Evolutionary conservation across 2,113 vertebrate species (phyloP).

Genomic region (Myiagra hebetior): DNA sequence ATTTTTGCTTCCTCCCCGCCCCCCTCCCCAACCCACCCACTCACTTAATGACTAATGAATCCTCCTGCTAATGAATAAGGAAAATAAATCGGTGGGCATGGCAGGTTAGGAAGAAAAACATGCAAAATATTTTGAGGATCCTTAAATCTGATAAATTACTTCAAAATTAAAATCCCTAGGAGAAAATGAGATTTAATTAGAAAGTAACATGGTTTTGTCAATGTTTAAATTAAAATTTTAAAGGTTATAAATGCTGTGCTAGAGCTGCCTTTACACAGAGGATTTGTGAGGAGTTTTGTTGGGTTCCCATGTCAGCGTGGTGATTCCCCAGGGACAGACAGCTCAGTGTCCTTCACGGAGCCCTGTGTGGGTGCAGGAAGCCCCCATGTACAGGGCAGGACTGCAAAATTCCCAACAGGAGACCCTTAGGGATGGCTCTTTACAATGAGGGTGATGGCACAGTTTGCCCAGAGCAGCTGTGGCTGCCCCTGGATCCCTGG

Average conservation of each 20-base stretch:
- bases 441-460: not conserved
- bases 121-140: conserved; percentile 74
- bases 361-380: not conserved
- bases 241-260: conserved; percentile 47
- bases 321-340: not conserved
- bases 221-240: conserved; percentile 72
- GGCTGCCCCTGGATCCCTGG: not conserved
- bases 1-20: not conserved
- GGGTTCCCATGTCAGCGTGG: accelerated
- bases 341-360: accelerated
- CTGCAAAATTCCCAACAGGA: not conserved
- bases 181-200: conserved; percentile 82
- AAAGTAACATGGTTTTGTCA: conserved; percentile 71
- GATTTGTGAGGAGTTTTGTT: not conserved
- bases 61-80: conserved; percentile 73
- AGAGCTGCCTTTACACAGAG: not conserved
- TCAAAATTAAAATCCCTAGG: conserved; percentile 83
- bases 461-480: not conserved
- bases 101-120: conserved; percentile 86
- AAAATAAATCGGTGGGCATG: conserved; percentile 87
- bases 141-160: conserved; percentile 89
- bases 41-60: conserved; percentile 86
- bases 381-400: accelerated
- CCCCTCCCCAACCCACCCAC: conserved; percentile 60
- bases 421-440: not conserved